A percentile compares a stretch with the other conserved stretches of the same genome.
These are phyloP conservation scores for Bemisia tabaci DNA, from an alignment of 1,140 invertebrate species.

Conservation along the genomic window DNA sequence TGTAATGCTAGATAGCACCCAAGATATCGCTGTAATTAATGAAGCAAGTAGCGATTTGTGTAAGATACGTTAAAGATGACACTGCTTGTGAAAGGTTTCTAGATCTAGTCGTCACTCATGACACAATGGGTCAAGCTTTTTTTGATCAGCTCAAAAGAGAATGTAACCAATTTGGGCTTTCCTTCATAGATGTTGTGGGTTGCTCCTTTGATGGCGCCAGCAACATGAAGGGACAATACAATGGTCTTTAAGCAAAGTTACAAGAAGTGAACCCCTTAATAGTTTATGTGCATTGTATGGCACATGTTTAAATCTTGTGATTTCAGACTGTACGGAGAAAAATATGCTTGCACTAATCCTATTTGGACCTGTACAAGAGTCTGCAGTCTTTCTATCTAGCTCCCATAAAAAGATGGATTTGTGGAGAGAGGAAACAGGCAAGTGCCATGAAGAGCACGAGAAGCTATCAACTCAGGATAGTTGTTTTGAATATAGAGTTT, in stretches of 20 bases:
- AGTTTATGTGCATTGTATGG: constrained; percentile 18
- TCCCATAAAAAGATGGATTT: constrained; percentile 15
- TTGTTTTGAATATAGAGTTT: no score
- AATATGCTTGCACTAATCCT: constrained; percentile 15
- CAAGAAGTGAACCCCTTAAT: constrained; percentile 12
- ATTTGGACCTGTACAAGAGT: constrained; percentile 18
- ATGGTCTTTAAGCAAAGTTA: constrained; percentile 5
- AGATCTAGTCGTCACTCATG: constrained; percentile 10
- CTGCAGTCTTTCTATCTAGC: constrained; percentile 12
- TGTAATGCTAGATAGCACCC: constrained; percentile 15
- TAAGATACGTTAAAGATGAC: constrained; percentile 14
- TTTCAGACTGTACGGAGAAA: constrained; percentile 16
- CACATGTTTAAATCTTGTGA: constrained; percentile 17
- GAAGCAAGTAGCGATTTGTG: constrained; percentile 16
- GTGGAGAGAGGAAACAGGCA: constrained; percentile 15
- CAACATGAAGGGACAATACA: constrained; percentile 7
- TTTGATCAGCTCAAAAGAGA: constrained; percentile 7
- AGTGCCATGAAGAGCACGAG: not conserved
- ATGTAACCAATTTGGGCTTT: constrained; percentile 6
- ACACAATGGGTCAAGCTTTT: constrained; percentile 13
- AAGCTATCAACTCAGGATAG: not conserved
- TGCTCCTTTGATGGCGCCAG: constrained; percentile 7
- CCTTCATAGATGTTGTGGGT: not conserved
- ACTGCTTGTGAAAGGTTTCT: constrained; percentile 13
- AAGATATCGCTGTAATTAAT: constrained; percentile 17